phyloP scores from a whole-genome alignment of 1,140 invertebrate genomes.

The Teleopsis dalmanni region DNA sequence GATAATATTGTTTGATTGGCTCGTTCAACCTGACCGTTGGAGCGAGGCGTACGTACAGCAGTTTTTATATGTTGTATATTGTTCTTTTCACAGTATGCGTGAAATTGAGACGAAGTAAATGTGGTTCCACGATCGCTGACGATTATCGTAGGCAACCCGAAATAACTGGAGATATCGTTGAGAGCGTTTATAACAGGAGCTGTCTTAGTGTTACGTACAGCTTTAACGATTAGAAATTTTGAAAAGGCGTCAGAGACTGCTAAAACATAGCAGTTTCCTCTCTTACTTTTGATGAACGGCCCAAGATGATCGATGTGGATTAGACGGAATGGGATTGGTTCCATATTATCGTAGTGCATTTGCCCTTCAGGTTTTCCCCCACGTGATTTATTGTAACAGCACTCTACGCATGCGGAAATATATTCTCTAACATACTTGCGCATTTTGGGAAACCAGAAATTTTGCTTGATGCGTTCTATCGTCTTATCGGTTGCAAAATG shows the following conservation, averaged over 20 bases:
- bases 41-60: constrained; percentile 28
- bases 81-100: constrained; percentile 18
- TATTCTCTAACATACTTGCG: constrained; percentile 3
- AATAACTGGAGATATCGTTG: background rate
- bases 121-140: constrained; percentile 31
- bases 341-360: background rate
- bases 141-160: constrained; percentile 20
- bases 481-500: background rate
- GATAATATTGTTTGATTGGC: constrained; percentile 13
- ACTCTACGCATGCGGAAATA: constrained; percentile 1
- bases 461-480: background rate
- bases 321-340: background rate
- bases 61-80: constrained; percentile 26
- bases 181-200: constrained; percentile 11
- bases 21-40: constrained; percentile 23
- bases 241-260: background rate
- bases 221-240: constrained; percentile 7
- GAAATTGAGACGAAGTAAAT: constrained; percentile 27
- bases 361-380: background rate
- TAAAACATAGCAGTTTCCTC: background rate
- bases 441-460: constrained; percentile 2
- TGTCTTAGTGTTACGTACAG: constrained; percentile 19
- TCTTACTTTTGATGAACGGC: constrained; percentile 1
- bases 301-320: constrained; percentile 6
- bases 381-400: background rate